phyloP scores from a whole-genome alignment of 2,888 invertebrate genomes.

The Spialia ferax region DNA sequence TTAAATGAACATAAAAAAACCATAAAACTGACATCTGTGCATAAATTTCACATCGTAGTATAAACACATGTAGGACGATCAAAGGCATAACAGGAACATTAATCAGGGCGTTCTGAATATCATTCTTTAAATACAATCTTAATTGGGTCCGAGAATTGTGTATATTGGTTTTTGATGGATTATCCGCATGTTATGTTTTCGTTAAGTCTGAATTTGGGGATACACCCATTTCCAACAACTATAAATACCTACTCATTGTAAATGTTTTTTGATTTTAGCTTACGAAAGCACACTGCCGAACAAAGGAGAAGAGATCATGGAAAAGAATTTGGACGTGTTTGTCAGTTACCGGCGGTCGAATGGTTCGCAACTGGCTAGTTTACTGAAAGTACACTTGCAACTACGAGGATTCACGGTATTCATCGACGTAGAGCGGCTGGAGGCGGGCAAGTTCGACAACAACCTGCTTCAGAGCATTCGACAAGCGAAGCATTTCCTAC shows the following conservation, averaged over 20 bases:
- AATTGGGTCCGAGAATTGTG: neutral
- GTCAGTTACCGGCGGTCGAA: constrained; percentile 99
- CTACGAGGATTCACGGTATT: constrained; percentile 98
- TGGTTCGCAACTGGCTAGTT: constrained; percentile 98
- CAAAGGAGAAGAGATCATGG: constrained; percentile 91
- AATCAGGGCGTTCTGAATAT: constrained; percentile 23
- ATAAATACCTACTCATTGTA: constrained; percentile 4
- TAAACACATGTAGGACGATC: constrained; percentile 32
- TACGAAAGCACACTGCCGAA: constrained; percentile 89
- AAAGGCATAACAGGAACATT: constrained; percentile 18
- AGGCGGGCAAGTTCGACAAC: constrained; percentile 99
- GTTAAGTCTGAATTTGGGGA: neutral
- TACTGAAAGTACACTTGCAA: constrained; percentile 98
- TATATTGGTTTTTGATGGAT: constrained; percentile 2
- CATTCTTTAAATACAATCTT: constrained; percentile 15
- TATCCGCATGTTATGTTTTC: neutral
- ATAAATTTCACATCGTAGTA: constrained; percentile 18
- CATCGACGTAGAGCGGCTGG: constrained; percentile 98
- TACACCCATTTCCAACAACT: neutral
- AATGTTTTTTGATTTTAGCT: constrained; percentile 64
- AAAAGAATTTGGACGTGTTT: constrained; percentile 98
- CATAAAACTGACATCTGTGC: constrained; percentile 17
- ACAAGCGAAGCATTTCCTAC: constrained; percentile 98
- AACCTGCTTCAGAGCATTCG: constrained; percentile 98
- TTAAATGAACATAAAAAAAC: constrained; percentile 17